Base-by-base conservation (phyloP, 1,140 invertebrate genomes). In the Aphaenogaster rudis region DNA sequence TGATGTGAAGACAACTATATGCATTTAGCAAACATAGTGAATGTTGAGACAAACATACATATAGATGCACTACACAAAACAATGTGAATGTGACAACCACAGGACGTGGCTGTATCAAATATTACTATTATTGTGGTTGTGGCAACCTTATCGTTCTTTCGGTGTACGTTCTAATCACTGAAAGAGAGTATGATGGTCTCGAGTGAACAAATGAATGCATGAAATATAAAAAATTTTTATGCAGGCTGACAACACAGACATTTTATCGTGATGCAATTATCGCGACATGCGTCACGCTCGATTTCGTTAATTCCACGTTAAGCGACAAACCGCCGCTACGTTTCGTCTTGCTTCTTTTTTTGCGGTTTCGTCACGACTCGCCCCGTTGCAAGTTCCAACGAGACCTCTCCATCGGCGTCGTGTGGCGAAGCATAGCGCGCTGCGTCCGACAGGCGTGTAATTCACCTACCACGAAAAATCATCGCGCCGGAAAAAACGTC, bases 371-470 rank as follows among this genome's bases (percentile, higher is more conserved):
- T 81, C 54, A 42, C 63, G 54, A 61, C 11, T 64, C 45, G 61
- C 33, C 45, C 80, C 39, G 42, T 61, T 45, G 36, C 84, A 50
- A 72, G 76, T 79, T 71, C 39, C 61, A 63, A 61, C 82, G 74
- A 79, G 74, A 33, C 13, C 57, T 67, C 57, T 57, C 50, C 59
- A 76, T 69, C 82, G 72, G 74, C 57, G 72, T 54, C 54, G 80
- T 84, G 80, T 84, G 74, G 57, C 84, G 80, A 87, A 63, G 59
- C 54, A 86, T 88, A 57, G 88, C 77, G 88, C 77, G 71, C 92
- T 95, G 94, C 91, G 86, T 48, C 88, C 93, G 94, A 95, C 94
- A 95, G 93, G 87, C 94, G 94, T 95, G 92, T 95, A 94, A 95
- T 95, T 95, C 93, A 93, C 86, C 86, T 91, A 90, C 90, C 93